Conservation (phyloP, 2,797 vertebrate genomes). For the Nyctalus aviator region DNA sequence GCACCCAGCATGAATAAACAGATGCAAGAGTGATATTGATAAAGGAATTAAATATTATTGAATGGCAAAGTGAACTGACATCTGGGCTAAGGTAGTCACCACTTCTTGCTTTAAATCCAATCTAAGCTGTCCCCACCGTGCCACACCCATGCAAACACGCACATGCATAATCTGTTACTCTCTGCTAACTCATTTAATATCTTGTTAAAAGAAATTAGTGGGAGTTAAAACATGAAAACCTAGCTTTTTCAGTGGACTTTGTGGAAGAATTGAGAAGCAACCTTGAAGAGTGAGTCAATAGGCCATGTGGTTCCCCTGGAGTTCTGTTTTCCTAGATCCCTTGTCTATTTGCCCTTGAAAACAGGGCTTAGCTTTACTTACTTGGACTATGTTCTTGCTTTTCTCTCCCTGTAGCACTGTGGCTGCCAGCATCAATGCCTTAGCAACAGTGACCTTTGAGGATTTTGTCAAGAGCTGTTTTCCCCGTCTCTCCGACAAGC, state of each 20-base stretch:
- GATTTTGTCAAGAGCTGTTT: slow-evolving; percentile 91
- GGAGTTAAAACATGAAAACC: not conserved
- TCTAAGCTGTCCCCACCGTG: not conserved
- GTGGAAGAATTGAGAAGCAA: not conserved
- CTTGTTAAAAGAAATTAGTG: not conserved
- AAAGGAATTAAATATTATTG: not conserved
- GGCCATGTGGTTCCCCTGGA: not conserved
- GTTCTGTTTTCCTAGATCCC: not conserved
- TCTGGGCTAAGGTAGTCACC: not conserved
- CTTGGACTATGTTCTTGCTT: not conserved
- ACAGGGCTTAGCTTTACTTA: not conserved
- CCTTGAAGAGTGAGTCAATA: not conserved
- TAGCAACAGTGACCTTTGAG: slow-evolving; percentile 93
- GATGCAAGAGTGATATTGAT: not conserved
- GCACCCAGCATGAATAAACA: not conserved
- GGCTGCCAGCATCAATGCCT: slow-evolving; percentile 92
- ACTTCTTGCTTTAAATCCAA: not conserved
- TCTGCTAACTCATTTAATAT: not conserved
- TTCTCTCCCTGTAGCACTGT: slow-evolving; percentile 88
- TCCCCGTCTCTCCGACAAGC: slow-evolving; percentile 87
- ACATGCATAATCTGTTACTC: not conserved
- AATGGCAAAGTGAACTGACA: not conserved
- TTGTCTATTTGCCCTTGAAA: not conserved
- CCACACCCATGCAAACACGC: not conserved
- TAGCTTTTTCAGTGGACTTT: not conserved